Percentiles rank a stretch among this genome's conserved stretches.
Evolutionary conservation across 2,888 invertebrate genomes (phyloP).

Genomic region (Tyria jacobaeae): DNA sequence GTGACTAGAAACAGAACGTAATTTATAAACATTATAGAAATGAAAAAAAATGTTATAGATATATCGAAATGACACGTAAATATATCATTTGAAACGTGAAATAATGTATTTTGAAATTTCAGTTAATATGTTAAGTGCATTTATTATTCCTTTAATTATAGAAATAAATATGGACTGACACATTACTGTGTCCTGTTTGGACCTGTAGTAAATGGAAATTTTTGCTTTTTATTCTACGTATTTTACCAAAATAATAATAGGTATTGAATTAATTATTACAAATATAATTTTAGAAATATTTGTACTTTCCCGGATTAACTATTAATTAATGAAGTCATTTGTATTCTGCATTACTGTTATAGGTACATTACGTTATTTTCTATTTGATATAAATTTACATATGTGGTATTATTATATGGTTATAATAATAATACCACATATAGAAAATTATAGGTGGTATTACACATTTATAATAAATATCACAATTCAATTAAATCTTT

Average conservation of each 20-base stretch:
- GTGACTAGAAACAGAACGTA: not conserved
- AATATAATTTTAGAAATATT: not conserved
- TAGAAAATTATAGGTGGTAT: too few relatives aligned
- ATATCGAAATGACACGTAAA: not conserved
- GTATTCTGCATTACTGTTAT: not conserved
- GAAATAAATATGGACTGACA: not conserved
- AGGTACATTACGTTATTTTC: too few relatives aligned
- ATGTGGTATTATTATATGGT: not conserved
- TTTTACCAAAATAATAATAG: not conserved
- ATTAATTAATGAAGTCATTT: not conserved
- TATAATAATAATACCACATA: too few relatives aligned
- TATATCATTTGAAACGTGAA: too few relatives aligned
- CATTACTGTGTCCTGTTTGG: too few relatives aligned
- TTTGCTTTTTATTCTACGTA: not conserved
- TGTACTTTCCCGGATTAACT: not conserved
- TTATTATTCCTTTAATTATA: too few relatives aligned
- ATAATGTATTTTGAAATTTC: too few relatives aligned
- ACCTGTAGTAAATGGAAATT: not conserved
- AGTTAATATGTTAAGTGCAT: too few relatives aligned
- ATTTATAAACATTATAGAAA: not conserved
- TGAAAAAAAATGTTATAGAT: not conserved
- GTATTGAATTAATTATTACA: not conserved
- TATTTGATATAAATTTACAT: too few relatives aligned
- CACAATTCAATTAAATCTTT: too few relatives aligned
- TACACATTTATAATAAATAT: too few relatives aligned